Base-by-base conservation (phyloP, 2,888 invertebrate species). In the Melieria picta region DNA sequence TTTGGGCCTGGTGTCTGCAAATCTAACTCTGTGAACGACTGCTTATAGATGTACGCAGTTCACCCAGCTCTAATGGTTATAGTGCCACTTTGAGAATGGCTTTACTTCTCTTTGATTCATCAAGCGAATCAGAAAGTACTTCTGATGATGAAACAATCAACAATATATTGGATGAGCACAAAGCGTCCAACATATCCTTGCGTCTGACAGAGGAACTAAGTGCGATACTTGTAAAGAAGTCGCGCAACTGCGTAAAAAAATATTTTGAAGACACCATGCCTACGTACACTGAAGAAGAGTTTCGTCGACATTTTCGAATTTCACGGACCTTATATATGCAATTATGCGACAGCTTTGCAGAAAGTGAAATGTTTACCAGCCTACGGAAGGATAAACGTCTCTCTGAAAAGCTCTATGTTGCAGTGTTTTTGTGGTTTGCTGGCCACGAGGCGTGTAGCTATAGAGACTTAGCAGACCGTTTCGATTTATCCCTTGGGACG, bases 401-500 rank as follows among this genome's bases (percentile, higher is more conserved):
- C 9, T 13, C 47, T 46, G 42, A 46, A 60, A 48, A 58, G 13
- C 13, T 58, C 45, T 66, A 66, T 47, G 16, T 66, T 6, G 58
- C 66, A 11, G 58, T 61, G 10, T 61, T 61, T 61, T 42, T 61
- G 13, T 42, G 61, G 43, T 61, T 61, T 43, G 30, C 30, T 61
- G 61, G 61, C 9, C 61, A 61, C 11, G 68, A 69, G 52, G 68
- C 62, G 48, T 62, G 68, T 42, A 62, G 68, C 30, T 69, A 13
- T 30, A 5, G 62, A 16, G 68, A 69, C 52, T 42, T 61, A 45
- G 48, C 68, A 11, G 68, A 68, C 62, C 60, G 69, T 11, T 69
- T 72, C 43, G 57, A 73, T 60, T 42, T 70, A 43, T 45, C 66
- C 10, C 46, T 62, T 5, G 68, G 47, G n/a, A 64, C 73, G 10